Conservation (phyloP, 2,888 invertebrate species). For the Hemithea aestivaria region DNA sequence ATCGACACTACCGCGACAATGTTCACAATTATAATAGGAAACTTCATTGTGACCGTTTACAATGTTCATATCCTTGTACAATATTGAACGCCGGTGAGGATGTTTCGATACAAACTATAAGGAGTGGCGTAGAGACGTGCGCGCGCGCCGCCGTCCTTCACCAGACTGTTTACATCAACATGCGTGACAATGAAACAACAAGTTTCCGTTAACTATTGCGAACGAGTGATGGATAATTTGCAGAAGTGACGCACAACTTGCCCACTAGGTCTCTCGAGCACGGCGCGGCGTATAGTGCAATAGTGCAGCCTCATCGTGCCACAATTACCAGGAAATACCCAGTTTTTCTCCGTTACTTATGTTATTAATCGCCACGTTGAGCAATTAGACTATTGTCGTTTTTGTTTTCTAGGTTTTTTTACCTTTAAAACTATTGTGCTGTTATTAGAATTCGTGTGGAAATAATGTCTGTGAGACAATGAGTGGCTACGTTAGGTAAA, state of each 20-base stretch:
- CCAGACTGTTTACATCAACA: slow-evolving; percentile 17
- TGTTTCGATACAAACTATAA: neutral
- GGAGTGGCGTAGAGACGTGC: slow-evolving; percentile 12
- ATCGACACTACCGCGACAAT: slow-evolving; percentile 11
- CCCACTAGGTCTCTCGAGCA: slow-evolving; percentile 4
- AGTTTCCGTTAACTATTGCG: slow-evolving; percentile 15
- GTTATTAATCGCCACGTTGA: slow-evolving; percentile 6
- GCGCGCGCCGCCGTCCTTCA: slow-evolving; percentile 13
- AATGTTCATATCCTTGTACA: slow-evolving; percentile 8
- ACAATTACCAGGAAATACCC: slow-evolving; percentile 17
- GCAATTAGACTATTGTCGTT: slow-evolving; percentile 14
- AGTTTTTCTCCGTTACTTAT: slow-evolving; percentile 13
- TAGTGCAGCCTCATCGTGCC: slow-evolving; percentile 15
- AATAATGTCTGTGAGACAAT: too few species aligned
- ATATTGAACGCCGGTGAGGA: neutral
- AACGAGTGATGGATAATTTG: slow-evolving; percentile 9
- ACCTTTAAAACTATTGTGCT: slow-evolving; percentile 1
- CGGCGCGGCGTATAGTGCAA: slow-evolving; percentile 11
- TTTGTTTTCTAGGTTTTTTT: slow-evolving; percentile 6
- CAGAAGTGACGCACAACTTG: slow-evolving; percentile 17
- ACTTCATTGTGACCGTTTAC: slow-evolving; percentile 16
- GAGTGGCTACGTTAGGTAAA: neutral
- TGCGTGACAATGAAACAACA: slow-evolving; percentile 19
- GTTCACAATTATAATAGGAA: slow-evolving; percentile 1
- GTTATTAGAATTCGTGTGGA: neutral